Percentiles rank a stretch among this genome's conserved stretches.
phyloP scores from a whole-genome alignment of 2,888 invertebrate genomes.

The Drosophila siamana region DNA sequence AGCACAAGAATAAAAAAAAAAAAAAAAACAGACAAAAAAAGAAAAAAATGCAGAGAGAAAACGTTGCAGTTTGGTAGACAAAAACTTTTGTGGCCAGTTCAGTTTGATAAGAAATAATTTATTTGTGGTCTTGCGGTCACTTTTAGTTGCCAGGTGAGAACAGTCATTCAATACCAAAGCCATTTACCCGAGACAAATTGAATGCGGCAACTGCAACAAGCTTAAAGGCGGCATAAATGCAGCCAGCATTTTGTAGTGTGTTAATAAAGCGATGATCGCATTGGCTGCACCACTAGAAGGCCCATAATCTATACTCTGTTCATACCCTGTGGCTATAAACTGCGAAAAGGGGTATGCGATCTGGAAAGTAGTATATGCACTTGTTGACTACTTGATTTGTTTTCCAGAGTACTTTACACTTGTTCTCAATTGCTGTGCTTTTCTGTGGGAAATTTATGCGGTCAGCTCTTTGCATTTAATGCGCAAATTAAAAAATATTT shows the following conservation, averaged over 20 bases:
- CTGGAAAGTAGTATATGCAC: no score
- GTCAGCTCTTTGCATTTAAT: slow-evolving; percentile 10
- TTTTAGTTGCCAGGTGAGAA: slow-evolving; percentile 47
- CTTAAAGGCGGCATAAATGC: slow-evolving; percentile 32
- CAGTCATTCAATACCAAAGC: slow-evolving; percentile 22
- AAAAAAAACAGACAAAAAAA: not conserved
- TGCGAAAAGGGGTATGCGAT: not conserved
- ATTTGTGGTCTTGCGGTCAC: slow-evolving; percentile 67
- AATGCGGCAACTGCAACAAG: slow-evolving; percentile 15
- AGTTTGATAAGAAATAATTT: slow-evolving; percentile 78
- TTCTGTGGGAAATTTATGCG: not conserved
- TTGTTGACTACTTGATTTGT: not conserved
- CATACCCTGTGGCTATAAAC: not conserved
- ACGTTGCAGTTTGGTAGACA: slow-evolving; percentile 55
- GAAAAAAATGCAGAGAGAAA: slow-evolving; percentile 66
- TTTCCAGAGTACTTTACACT: not conserved
- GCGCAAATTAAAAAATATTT: not conserved
- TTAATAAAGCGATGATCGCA: slow-evolving; percentile 25
- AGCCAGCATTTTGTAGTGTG: not conserved
- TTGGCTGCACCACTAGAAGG: slow-evolving; percentile 10
- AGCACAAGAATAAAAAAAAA: slow-evolving; percentile 9
- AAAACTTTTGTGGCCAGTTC: slow-evolving; percentile 72
- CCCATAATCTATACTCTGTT: slow-evolving; percentile 1
- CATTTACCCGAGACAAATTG: slow-evolving; percentile 45
- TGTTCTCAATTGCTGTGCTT: not conserved